Percentiles rank a stretch among this genome's conserved stretches.
Conservation (phyloP, 2,888 invertebrate species). For the Limnephilus auricula region DNA sequence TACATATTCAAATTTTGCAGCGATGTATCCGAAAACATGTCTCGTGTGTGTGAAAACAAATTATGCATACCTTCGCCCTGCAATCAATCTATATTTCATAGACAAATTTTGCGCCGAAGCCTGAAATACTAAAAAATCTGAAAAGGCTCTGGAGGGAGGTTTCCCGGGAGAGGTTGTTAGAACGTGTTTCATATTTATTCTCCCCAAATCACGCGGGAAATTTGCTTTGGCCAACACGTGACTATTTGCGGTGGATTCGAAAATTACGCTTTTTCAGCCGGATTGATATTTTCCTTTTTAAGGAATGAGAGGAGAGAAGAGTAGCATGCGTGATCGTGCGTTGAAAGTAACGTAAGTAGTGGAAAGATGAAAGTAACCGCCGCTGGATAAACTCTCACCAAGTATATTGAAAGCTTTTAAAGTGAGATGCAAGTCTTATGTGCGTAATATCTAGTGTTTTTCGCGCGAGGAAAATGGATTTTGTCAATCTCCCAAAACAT, state of each 20-base stretch:
- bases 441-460: background rate
- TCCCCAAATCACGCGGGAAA: constrained; percentile 52
- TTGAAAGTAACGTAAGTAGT: too few species aligned
- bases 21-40: constrained; percentile 8
- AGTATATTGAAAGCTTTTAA: constrained; percentile 36
- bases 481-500: background rate
- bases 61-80: constrained; percentile 40
- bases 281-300: constrained; percentile 50
- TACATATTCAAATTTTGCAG: background rate
- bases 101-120: constrained; percentile 28
- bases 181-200: constrained; percentile 56
- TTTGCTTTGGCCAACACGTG: constrained; percentile 55
- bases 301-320: background rate
- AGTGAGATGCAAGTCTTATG: constrained; percentile 10
- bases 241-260: constrained; percentile 51
- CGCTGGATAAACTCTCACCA: background rate
- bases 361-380: constrained; percentile 20
- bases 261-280: constrained; percentile 52
- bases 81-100: constrained; percentile 45
- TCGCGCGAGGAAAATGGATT: background rate
- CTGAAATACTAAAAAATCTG: constrained; percentile 24
- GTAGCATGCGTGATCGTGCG: constrained; percentile 27
- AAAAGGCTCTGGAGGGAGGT: constrained; percentile 11
- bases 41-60: constrained; percentile 4
- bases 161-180: constrained; percentile 35